phyloP scores from a whole-genome alignment of 2,888 invertebrate species.

The Exephanes ischioxanthus region DNA sequence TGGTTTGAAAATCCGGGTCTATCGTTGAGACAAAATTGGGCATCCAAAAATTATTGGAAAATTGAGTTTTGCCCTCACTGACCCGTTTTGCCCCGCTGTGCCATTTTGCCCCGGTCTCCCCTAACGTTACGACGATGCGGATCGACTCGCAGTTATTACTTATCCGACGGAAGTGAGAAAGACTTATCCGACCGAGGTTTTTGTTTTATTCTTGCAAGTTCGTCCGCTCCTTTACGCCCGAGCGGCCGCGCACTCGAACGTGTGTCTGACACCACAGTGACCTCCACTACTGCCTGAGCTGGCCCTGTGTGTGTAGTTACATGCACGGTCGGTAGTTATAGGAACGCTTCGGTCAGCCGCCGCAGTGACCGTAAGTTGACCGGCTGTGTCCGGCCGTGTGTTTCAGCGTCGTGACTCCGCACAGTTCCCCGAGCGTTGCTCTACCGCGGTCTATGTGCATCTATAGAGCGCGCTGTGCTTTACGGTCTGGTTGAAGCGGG shows the following conservation, averaged over 20 bases:
- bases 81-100: no score
- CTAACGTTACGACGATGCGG: slow-evolving; percentile 15
- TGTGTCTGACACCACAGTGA: slow-evolving; percentile 27
- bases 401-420: slow-evolving; percentile 50
- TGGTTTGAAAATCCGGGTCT: no score
- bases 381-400: slow-evolving; percentile 41
- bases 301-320: background rate
- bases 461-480: slow-evolving; percentile 21
- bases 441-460: background rate
- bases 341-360: slow-evolving; percentile 54
- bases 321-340: slow-evolving; percentile 30
- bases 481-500: slow-evolving; percentile 31
- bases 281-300: slow-evolving; percentile 15
- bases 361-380: slow-evolving; percentile 28
- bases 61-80: no score
- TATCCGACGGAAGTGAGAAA: slow-evolving; percentile 12
- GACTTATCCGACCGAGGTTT: background rate
- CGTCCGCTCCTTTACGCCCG: slow-evolving; percentile 19
- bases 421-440: slow-evolving; percentile 34
- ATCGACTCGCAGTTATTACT: slow-evolving; percentile 33
- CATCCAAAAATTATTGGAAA: no score
- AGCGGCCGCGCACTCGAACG: background rate
- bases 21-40: no score
- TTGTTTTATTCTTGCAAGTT: background rate
- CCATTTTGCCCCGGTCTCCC: no score